Base-by-base conservation (phyloP, 2,797 vertebrate genomes). In the Rhodeus uyekii region DNA sequence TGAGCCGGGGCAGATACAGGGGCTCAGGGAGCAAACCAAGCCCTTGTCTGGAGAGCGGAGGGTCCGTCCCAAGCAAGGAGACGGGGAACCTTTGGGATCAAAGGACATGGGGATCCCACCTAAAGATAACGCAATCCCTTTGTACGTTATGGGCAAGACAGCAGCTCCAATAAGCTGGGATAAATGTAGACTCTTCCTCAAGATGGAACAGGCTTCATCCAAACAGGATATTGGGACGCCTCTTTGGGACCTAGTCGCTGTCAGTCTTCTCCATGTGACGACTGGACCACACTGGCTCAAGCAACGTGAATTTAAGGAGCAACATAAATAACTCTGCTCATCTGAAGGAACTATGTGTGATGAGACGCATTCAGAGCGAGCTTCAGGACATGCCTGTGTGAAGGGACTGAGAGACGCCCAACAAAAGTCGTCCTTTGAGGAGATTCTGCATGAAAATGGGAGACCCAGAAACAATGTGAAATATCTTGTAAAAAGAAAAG, bases 11-110 rank as follows among this genome's bases (percentile, higher is more conserved):
- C 13, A 67, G 46, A 55, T 76, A 58, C 64, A 76, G 76, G 83
- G 72, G 80, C 82, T 84, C 63, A 69, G 67, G 75, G 16, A 87
- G 76, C 61, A 76, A 42, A 60, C 9, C 27, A 71, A 68, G 82
- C 83, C 84, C 84, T 86, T 61, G 71, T 48, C 36, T 50, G 53
- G 73, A 61, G 77, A 42, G 65, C 44, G 53, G 83, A 84, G 36
- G 55, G 77, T 87, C 80, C 82, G 82, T 73, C 67, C 78, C 73
- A 83, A 84, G 80, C 79, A 80, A 76, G 82, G 38, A 61, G 46
- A 80, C 22, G 42, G 79, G 75, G 78, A 80, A 82, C 71, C 67
- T 76, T 60, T 63, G 65, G 78, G 65, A 55, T 68, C 63, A 80
- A 78, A 81, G 29, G 68, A 81, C 78, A 81, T 53, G 42, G 60